Evolutionary conservation across 2,113 vertebrate species (phyloP).

Genomic region (Ptilonorhynchus violaceus): DNA sequence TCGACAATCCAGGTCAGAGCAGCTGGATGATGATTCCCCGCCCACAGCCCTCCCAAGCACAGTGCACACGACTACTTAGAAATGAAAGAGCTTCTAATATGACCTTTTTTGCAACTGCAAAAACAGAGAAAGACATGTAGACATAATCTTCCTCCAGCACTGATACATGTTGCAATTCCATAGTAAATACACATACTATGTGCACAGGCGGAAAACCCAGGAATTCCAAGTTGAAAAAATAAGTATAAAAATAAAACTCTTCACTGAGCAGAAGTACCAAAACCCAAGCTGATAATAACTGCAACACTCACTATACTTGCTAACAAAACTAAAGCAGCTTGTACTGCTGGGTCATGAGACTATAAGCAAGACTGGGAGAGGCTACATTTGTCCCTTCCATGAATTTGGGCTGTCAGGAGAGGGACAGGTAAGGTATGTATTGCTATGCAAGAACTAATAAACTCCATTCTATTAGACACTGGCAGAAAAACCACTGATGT

Average conservation of each 20-base stretch:
- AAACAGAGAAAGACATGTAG: neutral
- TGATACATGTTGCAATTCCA: neutral
- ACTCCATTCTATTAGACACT: neutral
- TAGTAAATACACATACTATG: accelerated
- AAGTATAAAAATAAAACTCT: neutral
- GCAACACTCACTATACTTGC: neutral
- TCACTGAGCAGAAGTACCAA: neutral
- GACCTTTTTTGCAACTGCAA: neutral
- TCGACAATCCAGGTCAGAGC: neutral
- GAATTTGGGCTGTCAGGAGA: neutral
- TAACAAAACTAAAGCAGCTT: neutral
- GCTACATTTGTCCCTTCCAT: neutral
- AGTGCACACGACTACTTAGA: neutral
- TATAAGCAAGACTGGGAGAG: neutral
- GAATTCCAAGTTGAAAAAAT: neutral
- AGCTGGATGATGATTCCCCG: neutral
- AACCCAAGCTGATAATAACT: neutral
- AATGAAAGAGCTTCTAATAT: neutral
- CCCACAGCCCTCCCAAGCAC: neutral
- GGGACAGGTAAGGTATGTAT: neutral
- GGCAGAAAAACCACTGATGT: neutral
- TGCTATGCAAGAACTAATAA: neutral
- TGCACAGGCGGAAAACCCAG: neutral
- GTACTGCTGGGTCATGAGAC: neutral
- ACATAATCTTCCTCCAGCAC: neutral